Percentiles rank a stretch among this genome's conserved stretches.
Evolutionary conservation across 2,888 invertebrate species (phyloP).

Genomic region (Zaprionus lineosus): DNA sequence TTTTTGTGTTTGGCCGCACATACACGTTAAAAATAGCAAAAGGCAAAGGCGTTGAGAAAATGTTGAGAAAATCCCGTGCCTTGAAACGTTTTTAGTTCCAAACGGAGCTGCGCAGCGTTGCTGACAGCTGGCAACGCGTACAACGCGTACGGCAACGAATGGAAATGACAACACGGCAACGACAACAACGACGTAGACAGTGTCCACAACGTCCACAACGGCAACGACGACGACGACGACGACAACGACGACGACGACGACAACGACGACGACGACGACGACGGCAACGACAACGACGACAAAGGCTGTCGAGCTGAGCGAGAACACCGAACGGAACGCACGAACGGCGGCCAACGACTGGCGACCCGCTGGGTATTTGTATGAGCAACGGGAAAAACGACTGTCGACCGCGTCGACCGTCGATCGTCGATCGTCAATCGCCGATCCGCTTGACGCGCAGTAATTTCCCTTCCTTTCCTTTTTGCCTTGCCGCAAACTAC

Average conservation of each 20-base stretch:
- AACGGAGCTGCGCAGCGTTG: conserved; percentile 49
- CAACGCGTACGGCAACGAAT: conserved; percentile 46
- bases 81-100: conserved; percentile 64
- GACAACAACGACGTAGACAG: conserved; percentile 9
- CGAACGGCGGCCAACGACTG: conserved; percentile 71
- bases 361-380: conserved; percentile 13
- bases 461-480: too few species aligned
- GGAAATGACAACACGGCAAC: conserved; percentile 53
- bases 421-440: conserved; percentile 8
- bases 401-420: too few species aligned
- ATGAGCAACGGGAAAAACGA: conserved; percentile 26
- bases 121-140: conserved; percentile 60
- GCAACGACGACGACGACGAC: conserved; percentile 4
- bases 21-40: conserved; percentile 68
- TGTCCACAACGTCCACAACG: background rate
- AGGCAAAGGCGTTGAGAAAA: conserved; percentile 50
- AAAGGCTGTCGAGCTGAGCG: conserved; percentile 33
- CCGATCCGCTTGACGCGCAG: conserved; percentile 17
- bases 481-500: conserved; percentile 18
- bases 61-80: conserved; percentile 61
- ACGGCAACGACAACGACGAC: background rate
- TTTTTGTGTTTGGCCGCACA: conserved; percentile 58
- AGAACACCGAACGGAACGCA: conserved; percentile 64
- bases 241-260: conserved; percentile 14
- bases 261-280: background rate